A percentile compares a stretch with the other conserved stretches of the same genome.
Evolutionary conservation across 2,113 vertebrate genomes (phyloP).

Genomic region (Corythornis madagascariensis): DNA sequence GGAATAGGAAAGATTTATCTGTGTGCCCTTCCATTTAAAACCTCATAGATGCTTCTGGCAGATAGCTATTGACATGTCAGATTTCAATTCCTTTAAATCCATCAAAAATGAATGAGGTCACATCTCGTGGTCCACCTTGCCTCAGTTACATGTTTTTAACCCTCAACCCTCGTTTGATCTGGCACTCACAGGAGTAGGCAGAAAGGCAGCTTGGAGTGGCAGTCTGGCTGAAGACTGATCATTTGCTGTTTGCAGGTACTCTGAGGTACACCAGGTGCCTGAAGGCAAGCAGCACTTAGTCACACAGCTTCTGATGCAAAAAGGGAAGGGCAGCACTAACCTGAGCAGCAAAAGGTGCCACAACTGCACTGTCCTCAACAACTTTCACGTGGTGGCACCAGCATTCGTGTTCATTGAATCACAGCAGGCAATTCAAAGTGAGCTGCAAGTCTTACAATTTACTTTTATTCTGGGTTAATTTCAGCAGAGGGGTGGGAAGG

Average conservation of each 20-base stretch:
- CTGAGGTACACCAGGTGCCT: neutral
- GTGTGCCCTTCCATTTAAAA: neutral
- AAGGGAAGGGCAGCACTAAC: neutral
- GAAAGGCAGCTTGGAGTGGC: neutral
- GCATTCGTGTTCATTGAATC: neutral
- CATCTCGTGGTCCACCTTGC: rapidly evolving
- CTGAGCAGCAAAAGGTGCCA: rapidly evolving
- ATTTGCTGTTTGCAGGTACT: neutral
- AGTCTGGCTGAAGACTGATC: neutral
- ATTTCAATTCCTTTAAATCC: neutral
- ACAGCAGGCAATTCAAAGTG: neutral
- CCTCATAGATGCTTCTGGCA: neutral
- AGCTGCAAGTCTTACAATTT: neutral
- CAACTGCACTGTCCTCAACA: neutral
- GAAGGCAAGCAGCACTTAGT: neutral
- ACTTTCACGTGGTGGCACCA: neutral
- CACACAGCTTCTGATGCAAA: neutral
- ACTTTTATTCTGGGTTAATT: neutral
- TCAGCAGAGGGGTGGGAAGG: neutral
- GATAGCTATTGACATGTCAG: neutral
- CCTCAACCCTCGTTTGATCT: neutral
- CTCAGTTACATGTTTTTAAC: neutral
- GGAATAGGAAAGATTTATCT: neutral
- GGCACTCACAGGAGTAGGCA: rapidly evolving
- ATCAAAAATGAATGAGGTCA: neutral